A percentile compares a stretch with the other conserved stretches of the same genome.
Evolutionary conservation across 2,888 invertebrate genomes (phyloP).

Genomic region (Euspilapteryx auroguttella): DNA sequence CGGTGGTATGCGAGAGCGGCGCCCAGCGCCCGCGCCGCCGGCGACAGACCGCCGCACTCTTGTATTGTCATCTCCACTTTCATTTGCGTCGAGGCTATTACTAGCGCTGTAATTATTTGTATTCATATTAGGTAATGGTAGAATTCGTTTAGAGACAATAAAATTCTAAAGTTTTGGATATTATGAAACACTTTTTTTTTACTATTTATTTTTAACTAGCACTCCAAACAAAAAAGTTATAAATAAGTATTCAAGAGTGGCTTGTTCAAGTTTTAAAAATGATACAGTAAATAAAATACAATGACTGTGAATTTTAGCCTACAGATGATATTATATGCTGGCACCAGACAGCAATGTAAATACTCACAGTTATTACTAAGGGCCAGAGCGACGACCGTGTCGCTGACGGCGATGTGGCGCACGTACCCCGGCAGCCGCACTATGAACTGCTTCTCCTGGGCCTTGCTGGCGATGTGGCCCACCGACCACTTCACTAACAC

Average conservation of each 20-base stretch:
- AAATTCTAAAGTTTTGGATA: too few species aligned
- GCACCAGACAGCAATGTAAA: too few species aligned
- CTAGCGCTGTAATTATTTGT: constrained; percentile 24
- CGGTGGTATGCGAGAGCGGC: constrained; percentile 27
- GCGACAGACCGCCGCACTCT: constrained; percentile 46
- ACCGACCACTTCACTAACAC: constrained; percentile 49
- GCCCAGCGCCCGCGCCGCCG: constrained; percentile 23
- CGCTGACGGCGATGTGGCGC: constrained; percentile 29
- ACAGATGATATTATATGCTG: too few species aligned
- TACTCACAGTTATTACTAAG: constrained; percentile 50
- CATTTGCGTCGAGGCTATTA: constrained; percentile 36
- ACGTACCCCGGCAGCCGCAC: constrained; percentile 44
- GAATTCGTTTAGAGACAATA: neutral
- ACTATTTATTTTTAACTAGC: too few species aligned
- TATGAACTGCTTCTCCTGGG: constrained; percentile 34
- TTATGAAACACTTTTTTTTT: too few species aligned
- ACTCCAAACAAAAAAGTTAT: too few species aligned
- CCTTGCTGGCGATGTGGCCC: constrained; percentile 26
- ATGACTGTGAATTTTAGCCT: too few species aligned
- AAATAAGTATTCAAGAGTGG: too few species aligned
- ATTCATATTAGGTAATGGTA: constrained; percentile 1
- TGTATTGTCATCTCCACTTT: constrained; percentile 33
- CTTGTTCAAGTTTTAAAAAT: too few species aligned
- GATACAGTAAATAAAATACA: too few species aligned
- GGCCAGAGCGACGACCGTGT: constrained; percentile 31